Conservation (phyloP, 2,888 invertebrate species). For the Enchytraeus crypticus region DNA sequence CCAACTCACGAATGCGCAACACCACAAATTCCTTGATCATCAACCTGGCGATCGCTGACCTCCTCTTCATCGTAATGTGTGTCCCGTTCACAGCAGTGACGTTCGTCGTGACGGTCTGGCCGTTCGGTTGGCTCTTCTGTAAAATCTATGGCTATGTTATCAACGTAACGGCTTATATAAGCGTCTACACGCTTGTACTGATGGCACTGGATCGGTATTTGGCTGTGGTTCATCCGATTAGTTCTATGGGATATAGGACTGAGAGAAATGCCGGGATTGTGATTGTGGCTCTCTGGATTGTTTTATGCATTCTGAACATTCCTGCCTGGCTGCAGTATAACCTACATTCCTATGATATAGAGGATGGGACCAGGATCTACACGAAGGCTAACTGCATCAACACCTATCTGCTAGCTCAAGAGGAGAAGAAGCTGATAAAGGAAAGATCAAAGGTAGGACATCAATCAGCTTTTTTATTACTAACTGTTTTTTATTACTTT, state of each 20-base stretch:
- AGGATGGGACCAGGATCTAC: no score
- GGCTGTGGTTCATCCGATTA: conserved; percentile 85
- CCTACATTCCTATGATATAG: no score
- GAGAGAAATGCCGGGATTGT: conserved; percentile 13
- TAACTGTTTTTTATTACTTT: no score
- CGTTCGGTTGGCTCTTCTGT: conserved; percentile 81
- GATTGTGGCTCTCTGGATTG: conserved; percentile 5
- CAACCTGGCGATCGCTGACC: conserved; percentile 78
- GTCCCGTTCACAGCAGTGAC: conserved; percentile 68
- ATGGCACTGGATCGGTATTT: conserved; percentile 85
- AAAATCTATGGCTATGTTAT: conserved; percentile 82
- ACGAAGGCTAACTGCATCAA: no score
- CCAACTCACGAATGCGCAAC: conserved; percentile 82
- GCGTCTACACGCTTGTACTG: conserved; percentile 82
- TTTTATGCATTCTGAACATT: conserved; percentile 7
- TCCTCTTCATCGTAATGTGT: conserved; percentile 83
- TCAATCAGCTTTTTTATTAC: no score
- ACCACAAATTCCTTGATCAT: conserved; percentile 86
- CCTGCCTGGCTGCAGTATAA: conserved; percentile 3
- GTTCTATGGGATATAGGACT: conserved; percentile 58
- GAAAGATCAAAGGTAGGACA: no score
- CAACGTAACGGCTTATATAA: conserved; percentile 83
- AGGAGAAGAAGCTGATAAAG: no score
- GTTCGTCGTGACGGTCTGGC: conserved; percentile 78
- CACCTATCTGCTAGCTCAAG: no score